Percentiles rank a stretch among this genome's conserved stretches.
Conservation (phyloP, 92 coral and sea anemone species). For the Zoanthus sociatus region DNA sequence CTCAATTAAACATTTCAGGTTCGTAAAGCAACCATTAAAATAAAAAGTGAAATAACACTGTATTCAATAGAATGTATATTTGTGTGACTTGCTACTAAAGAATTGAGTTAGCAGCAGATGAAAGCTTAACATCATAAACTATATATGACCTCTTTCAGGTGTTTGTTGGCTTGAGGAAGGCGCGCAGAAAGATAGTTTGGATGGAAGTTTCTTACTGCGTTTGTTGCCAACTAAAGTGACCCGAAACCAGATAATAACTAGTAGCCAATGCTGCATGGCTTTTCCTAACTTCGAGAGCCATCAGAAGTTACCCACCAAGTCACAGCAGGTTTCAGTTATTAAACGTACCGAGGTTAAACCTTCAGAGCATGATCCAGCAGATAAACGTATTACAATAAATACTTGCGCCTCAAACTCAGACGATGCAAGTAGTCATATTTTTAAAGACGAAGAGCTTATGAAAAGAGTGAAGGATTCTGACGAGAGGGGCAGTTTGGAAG, state of each 20-base stretch:
- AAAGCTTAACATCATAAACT: neutral
- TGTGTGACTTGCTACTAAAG: neutral
- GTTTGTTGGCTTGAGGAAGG: slow-evolving; percentile 6
- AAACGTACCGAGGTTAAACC: neutral
- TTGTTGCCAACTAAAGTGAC: slow-evolving; percentile 7
- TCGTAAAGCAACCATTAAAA: neutral
- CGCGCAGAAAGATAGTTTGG: neutral
- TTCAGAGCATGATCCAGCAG: neutral
- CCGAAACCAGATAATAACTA: neutral
- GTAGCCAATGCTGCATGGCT: neutral
- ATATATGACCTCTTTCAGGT: neutral
- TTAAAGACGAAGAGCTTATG: neutral
- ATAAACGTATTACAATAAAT: neutral
- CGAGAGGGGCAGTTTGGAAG: neutral
- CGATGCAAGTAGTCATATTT: neutral
- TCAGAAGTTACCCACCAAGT: neutral
- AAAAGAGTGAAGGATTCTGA: neutral
- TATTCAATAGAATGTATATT: too few relatives aligned
- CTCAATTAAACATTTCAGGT: slow-evolving; percentile 20
- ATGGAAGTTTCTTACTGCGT: slow-evolving; percentile 29
- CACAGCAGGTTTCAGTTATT: slow-evolving; percentile 12
- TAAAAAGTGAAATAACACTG: neutral
- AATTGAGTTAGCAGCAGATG: neutral
- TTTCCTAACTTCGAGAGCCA: neutral
- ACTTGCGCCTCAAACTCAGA: neutral